Conservation (phyloP, 2,113 vertebrate species). For the Illadopsis cleaveri region DNA sequence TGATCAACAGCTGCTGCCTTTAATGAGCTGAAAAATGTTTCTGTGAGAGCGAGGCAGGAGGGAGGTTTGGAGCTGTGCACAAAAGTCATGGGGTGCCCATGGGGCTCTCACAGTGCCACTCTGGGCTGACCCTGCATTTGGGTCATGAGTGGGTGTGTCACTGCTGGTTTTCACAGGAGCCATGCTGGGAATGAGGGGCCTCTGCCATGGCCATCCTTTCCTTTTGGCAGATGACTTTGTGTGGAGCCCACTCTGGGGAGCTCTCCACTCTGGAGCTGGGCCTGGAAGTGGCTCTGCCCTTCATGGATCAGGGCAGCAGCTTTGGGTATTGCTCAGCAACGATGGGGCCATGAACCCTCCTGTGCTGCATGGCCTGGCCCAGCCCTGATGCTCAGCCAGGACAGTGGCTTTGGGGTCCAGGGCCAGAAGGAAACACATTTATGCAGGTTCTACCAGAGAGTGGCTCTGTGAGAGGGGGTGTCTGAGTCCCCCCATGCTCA, state of each 20-base stretch:
- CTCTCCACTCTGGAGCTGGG: neutral
- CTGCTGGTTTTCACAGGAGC: neutral
- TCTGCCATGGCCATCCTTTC: neutral
- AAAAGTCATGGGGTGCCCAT: neutral
- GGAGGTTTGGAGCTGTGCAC: neutral
- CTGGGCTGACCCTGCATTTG: accelerated
- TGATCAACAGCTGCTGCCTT: constrained; percentile 37
- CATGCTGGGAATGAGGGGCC: accelerated
- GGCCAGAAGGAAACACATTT: neutral
- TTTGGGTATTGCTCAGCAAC: neutral
- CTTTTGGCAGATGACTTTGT: neutral
- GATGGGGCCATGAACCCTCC: neutral
- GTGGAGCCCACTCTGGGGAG: accelerated
- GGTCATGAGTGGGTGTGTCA: accelerated
- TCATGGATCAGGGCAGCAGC: neutral
- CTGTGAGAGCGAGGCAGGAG: neutral
- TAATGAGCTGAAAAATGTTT: neutral
- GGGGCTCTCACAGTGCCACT: accelerated
- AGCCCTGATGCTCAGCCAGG: neutral
- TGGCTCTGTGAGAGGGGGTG: neutral
- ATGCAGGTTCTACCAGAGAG: neutral
- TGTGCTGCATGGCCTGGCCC: too few species aligned
- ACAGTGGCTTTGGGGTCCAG: neutral
- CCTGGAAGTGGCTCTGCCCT: neutral
- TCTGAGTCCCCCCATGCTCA: accelerated